phyloP scores from a whole-genome alignment of 1,140 invertebrate species.

The Drosophila jambulina region DNA sequence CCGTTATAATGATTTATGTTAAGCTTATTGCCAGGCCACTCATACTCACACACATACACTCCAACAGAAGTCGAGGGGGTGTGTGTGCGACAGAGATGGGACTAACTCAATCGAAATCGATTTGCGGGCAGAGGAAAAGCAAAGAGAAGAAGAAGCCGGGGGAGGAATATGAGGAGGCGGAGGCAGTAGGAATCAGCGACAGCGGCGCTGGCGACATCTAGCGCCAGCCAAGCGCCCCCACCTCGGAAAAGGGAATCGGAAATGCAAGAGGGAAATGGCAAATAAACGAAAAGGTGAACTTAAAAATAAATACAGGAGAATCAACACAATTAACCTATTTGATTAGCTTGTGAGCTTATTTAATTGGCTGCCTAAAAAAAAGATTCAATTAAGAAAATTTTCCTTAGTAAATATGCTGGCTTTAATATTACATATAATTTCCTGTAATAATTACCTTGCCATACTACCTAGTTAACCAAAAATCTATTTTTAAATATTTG shows the following conservation, averaged over 20 bases:
- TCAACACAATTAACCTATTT: slow-evolving; percentile 7
- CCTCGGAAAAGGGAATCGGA: slow-evolving; percentile 22
- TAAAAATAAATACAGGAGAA: slow-evolving; percentile 9
- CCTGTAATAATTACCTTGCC: neutral
- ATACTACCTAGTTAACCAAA: slow-evolving; percentile 2
- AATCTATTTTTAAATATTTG: slow-evolving; percentile 16
- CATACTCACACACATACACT: slow-evolving; percentile 18
- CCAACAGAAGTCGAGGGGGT: slow-evolving; percentile 29
- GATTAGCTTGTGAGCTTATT: neutral
- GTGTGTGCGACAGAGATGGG: slow-evolving; percentile 28
- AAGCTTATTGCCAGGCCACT: slow-evolving; percentile 64
- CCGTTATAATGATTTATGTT: slow-evolving; percentile 80
- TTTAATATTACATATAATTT: neutral
- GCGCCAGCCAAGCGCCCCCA: neutral
- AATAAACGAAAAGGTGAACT: slow-evolving; percentile 26
- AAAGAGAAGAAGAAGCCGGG: slow-evolving; percentile 8
- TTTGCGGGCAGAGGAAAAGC: slow-evolving; percentile 45
- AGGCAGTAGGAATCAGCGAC: slow-evolving; percentile 2
- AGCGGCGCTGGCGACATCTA: slow-evolving; percentile 24
- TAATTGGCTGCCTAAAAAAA: neutral
- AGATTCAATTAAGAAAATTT: neutral
- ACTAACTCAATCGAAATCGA: slow-evolving; percentile 52
- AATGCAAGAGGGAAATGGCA: slow-evolving; percentile 48
- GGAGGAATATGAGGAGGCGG: slow-evolving; percentile 5
- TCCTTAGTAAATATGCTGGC: neutral